Base-by-base conservation (phyloP, 2,888 invertebrate species). In the Apamea monoglypha region DNA sequence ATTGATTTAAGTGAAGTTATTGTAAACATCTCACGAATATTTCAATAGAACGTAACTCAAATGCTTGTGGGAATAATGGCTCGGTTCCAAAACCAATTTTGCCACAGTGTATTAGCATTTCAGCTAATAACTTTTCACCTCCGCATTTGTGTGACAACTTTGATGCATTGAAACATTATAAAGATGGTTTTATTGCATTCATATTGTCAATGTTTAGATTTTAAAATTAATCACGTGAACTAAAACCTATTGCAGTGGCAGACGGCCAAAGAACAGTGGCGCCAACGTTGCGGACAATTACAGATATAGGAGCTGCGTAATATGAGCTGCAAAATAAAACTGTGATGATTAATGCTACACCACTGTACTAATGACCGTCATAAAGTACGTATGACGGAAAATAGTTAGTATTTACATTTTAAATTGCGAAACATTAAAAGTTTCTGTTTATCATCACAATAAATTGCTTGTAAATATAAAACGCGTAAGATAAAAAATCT, bases 211-310 rank as follows among this genome's bases (percentile, higher is more conserved):
- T 91, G 90, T 92, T 92, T 90, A 90, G 89, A 93, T 94, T 93
- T 93, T 90, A 89, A 92, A 94, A 94, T 93, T 93, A 94, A 94
- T 95, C 91, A 93, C 88, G 87, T 88, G 91, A 90, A 92, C 91
- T 90, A 88, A 90, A 88, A 91, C 90, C 91, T 91, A 92, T 91
- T 93, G 92, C 92, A 92, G 92, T 96, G 96, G 96, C 96, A 95
- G 91, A 87, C 93, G 84, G 95, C 96, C 96, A 96, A 95, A 91
- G 94, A 91, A 89, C 90, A 83, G 93, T 94, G 96, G 96, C 96
- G 96, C 96, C 95, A 89, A 84, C 90, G 93, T 90, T 91, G 91
- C 93, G 92, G 92, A 93, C 94, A 94, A 95, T 95, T 95, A 94
- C 94, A 93, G 92, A 93, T 92, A 93, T 90, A 93, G 92, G 91